These are phyloP conservation scores for Tanytarsus gracilentus DNA, from an alignment of 2,888 invertebrate species.

Conservation along the genomic window DNA sequence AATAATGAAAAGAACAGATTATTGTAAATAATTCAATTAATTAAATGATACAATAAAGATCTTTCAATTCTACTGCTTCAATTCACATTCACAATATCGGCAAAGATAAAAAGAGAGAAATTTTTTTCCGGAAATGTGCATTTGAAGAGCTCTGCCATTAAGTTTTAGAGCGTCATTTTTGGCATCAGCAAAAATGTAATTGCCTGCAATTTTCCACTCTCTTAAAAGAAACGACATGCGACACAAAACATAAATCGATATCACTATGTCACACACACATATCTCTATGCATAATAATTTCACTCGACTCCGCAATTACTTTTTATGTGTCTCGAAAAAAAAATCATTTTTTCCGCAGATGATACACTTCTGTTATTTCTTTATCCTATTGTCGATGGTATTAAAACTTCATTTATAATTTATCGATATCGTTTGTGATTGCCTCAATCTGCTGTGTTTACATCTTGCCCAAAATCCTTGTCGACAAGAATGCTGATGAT, in stretches of 20 bases:
- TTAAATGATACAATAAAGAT: neutral
- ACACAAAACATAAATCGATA: conserved; percentile 8
- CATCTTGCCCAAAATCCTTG: neutral
- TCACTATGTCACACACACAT: neutral
- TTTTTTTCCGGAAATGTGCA: too few species aligned
- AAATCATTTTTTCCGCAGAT: conserved; percentile 4
- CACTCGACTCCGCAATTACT: conserved; percentile 29
- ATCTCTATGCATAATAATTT: conserved; percentile 19
- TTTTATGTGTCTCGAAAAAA: conserved; percentile 28
- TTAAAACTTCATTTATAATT: conserved; percentile 29
- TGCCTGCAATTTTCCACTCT: too few species aligned
- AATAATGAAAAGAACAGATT: conserved; percentile 10
- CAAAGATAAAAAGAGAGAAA: too few species aligned
- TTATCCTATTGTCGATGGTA: conserved; percentile 6
- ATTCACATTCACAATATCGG: too few species aligned
- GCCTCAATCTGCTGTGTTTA: conserved; percentile 18
- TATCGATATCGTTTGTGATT: conserved; percentile 28
- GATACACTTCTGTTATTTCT: conserved; percentile 1
- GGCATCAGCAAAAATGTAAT: too few species aligned
- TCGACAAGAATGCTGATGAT: neutral
- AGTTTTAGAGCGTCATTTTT: too few species aligned
- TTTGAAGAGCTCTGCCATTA: too few species aligned
- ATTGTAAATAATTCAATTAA: conserved; percentile 22
- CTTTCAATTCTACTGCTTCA: neutral
- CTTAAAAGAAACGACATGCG: neutral